phyloP scores from a whole-genome alignment of 2,888 invertebrate genomes.

The Tridacna crocea region DNA sequence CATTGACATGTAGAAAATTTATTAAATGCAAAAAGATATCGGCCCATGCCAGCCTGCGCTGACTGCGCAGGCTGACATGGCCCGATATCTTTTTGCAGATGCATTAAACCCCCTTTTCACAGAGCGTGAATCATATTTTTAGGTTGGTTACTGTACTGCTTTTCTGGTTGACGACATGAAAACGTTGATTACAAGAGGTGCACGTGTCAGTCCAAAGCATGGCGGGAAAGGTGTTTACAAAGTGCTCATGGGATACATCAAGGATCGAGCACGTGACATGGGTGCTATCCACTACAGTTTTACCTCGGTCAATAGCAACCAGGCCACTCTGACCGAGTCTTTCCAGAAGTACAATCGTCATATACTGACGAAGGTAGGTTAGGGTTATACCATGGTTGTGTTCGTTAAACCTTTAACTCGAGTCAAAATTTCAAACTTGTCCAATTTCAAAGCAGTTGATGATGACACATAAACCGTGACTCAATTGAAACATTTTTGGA shows the following conservation, averaged over 20 bases:
- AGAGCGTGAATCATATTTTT: not conserved
- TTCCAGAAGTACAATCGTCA: not conserved
- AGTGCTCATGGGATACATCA: not conserved
- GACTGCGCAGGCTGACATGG: too few species aligned
- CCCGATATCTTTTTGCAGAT: too few species aligned
- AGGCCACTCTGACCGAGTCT: not conserved
- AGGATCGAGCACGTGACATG: not conserved
- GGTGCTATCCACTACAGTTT: not conserved
- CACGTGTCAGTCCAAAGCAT: constrained; percentile 8
- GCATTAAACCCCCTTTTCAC: too few species aligned
- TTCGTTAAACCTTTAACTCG: not conserved
- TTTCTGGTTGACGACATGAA: constrained; percentile 27
- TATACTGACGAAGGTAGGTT: constrained; percentile 11
- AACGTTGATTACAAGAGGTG: constrained; percentile 23
- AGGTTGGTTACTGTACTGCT: constrained; percentile 30
- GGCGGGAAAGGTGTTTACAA: constrained; percentile 27
- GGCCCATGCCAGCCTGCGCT: too few species aligned
- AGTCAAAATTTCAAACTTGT: not conserved
- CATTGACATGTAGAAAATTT: too few species aligned
- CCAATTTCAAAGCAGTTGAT: too few species aligned
- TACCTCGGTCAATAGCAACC: not conserved
- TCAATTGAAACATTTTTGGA: too few species aligned
- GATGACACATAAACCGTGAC: not conserved
- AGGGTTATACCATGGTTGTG: not conserved
- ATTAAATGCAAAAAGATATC: too few species aligned